Evolutionary conservation across 2,113 vertebrate species (phyloP).

Genomic region (Anseranas semipalmata): DNA sequence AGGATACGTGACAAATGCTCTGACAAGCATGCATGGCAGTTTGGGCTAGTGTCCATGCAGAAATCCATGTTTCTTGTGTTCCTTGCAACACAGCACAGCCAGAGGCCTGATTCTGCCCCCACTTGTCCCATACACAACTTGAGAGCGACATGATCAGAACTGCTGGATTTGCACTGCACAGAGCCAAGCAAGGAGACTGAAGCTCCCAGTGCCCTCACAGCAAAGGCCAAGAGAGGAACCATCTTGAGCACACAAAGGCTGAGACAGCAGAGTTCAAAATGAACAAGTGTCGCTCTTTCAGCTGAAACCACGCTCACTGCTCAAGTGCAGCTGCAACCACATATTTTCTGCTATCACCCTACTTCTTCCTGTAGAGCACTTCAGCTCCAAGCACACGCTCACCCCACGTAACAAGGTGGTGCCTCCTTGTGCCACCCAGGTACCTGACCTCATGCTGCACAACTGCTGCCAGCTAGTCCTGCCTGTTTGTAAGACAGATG

Average conservation of each 20-base stretch:
- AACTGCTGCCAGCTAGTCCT: background rate
- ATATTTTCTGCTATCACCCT: background rate
- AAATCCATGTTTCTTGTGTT: background rate
- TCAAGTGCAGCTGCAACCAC: background rate
- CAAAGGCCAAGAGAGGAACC: background rate
- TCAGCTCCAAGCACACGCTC: rapidly evolving
- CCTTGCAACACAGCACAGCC: background rate
- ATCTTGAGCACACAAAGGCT: background rate
- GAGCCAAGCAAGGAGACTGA: background rate
- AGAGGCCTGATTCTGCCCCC: background rate
- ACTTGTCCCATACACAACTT: background rate
- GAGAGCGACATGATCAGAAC: background rate
- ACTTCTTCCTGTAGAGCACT: background rate
- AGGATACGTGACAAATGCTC: background rate
- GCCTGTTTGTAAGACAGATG: background rate
- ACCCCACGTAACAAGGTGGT: rapidly evolving
- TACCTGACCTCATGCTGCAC: background rate
- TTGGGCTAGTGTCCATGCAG: background rate
- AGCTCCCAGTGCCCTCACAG: background rate
- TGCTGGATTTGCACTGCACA: background rate
- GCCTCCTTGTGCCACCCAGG: background rate
- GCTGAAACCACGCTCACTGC: background rate
- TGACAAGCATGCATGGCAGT: rapidly evolving
- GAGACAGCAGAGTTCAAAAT: background rate
- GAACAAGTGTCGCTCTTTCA: background rate